phyloP scores from a whole-genome alignment of 2,888 invertebrate species.

The Orthosia gracilis region DNA sequence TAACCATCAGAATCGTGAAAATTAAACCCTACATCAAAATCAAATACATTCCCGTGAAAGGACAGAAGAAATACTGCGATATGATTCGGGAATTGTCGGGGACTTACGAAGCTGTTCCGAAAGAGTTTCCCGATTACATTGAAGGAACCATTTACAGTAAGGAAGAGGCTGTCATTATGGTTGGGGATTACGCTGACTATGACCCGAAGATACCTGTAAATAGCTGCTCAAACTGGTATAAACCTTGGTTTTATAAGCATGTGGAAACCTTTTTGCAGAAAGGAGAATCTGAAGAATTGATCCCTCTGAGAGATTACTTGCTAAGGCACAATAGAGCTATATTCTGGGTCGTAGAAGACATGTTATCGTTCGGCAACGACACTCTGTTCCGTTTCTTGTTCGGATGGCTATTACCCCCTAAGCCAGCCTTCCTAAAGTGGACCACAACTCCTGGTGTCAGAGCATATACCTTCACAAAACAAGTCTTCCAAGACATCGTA shows the following conservation, averaged over 20 bases:
- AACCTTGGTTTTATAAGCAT: slow-evolving; percentile 94
- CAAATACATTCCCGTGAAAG: slow-evolving; percentile 92
- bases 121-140: slow-evolving; percentile 91
- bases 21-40: slow-evolving; percentile 93
- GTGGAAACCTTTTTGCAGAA: slow-evolving; percentile 90
- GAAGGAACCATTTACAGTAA: slow-evolving; percentile 93
- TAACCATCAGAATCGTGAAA: slow-evolving; percentile 92
- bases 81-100: slow-evolving; percentile 92
- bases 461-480: slow-evolving; percentile 93
- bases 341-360: slow-evolving; percentile 94
- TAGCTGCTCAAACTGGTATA: slow-evolving; percentile 92
- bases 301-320: slow-evolving; percentile 92
- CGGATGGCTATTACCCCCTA: slow-evolving; percentile 93
- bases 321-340: slow-evolving; percentile 93
- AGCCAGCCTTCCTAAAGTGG: slow-evolving; percentile 94
- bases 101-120: slow-evolving; percentile 85
- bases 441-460: slow-evolving; percentile 93
- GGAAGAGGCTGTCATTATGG: slow-evolving; percentile 93
- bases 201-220: slow-evolving; percentile 90
- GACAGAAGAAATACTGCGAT: slow-evolving; percentile 92
- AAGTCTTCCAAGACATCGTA: slow-evolving; percentile 94
- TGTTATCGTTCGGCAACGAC: slow-evolving; percentile 94
- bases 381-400: slow-evolving; percentile 91
- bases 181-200: slow-evolving; percentile 92
- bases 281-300: slow-evolving; percentile 91